Evolutionary conservation across 2,113 vertebrate genomes (phyloP), one percentile per base, ranked within the genome.

Genomic region (Dendrocopos noguchii): DNA sequence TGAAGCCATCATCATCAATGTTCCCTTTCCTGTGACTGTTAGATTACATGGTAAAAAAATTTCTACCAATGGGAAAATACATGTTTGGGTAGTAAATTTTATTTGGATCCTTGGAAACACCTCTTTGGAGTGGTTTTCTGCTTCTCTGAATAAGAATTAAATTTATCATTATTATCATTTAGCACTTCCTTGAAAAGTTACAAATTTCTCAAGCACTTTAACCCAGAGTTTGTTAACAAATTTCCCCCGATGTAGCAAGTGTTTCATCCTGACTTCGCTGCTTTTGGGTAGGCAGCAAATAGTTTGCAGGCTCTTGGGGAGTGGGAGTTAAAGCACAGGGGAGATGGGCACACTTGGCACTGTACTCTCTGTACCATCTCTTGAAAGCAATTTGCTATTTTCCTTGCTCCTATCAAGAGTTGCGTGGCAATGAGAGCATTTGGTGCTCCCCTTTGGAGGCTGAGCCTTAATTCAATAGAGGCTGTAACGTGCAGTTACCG

Each of bases 1-100:
- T 4, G n/a, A 42, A 87, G 27, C 46, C 27, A 10, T 52, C 1
- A 1, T 55, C 1, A 0, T 9, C 28, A 19, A 8, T 20, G 10
- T 34, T 53, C 17, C 46, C 39, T 4, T 42, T 63, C 25, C 47
- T 42, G 13, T 52, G 34, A n/a, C 33, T 46, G 22, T 44, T 72
- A 22, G 75, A 53, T 42, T 28, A 25, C 9, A 8, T 22, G 0
- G 2, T 36, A 59, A 80, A 88, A 60, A 56, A 24, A 50, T 4
- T 74, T 65, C 36, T 61, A 10, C 15, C 60, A 42, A 7, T 28
- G 13, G 47, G 12, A 66, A 90, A 83, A 78, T 7, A 31, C 0
- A 0, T 7, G 10, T 15, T 47, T 39, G 52, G 18, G 33, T 27
- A 44, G 36, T 11, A 89, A 60, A 46, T 71, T 65, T 39, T 59